Conservation (phyloP, 2,888 invertebrate species). For the Spicauda simplicius region DNA sequence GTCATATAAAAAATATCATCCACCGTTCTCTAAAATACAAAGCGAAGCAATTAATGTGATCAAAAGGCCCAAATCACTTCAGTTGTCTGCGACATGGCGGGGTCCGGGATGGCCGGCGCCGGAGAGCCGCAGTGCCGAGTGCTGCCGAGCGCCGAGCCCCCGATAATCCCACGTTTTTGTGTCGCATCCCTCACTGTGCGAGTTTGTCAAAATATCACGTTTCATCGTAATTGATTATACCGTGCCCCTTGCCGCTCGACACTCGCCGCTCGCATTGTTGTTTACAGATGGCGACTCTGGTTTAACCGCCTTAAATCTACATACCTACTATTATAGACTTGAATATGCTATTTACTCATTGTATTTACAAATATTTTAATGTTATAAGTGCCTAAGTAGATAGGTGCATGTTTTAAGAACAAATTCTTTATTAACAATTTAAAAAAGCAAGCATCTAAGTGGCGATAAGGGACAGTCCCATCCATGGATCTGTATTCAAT, state of each 20-base stretch:
- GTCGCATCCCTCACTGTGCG: background rate
- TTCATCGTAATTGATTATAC: slow-evolving; percentile 8
- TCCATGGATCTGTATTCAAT: too few relatives aligned
- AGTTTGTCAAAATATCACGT: slow-evolving; percentile 6
- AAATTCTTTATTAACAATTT: too few relatives aligned
- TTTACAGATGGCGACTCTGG: background rate
- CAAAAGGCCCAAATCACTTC: slow-evolving; percentile 1
- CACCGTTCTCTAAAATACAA: background rate
- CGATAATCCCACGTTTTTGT: slow-evolving; percentile 5
- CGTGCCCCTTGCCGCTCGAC: background rate
- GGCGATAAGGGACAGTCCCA: too few relatives aligned
- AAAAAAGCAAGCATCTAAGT: too few relatives aligned
- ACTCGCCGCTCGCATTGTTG: background rate
- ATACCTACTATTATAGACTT: too few relatives aligned
- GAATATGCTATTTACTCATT: too few relatives aligned
- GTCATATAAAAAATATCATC: too few relatives aligned
- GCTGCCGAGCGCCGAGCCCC: background rate
- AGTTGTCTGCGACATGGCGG: background rate
- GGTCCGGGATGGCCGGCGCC: too few relatives aligned
- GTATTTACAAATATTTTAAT: too few relatives aligned
- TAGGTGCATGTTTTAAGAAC: too few relatives aligned
- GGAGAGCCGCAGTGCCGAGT: background rate
- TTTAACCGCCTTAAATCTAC: too few relatives aligned
- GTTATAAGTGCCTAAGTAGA: too few relatives aligned
- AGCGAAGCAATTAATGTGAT: slow-evolving; percentile 5